Conservation (phyloP, 2,888 invertebrate species). For the Himalopsyche kuldschensis region DNA sequence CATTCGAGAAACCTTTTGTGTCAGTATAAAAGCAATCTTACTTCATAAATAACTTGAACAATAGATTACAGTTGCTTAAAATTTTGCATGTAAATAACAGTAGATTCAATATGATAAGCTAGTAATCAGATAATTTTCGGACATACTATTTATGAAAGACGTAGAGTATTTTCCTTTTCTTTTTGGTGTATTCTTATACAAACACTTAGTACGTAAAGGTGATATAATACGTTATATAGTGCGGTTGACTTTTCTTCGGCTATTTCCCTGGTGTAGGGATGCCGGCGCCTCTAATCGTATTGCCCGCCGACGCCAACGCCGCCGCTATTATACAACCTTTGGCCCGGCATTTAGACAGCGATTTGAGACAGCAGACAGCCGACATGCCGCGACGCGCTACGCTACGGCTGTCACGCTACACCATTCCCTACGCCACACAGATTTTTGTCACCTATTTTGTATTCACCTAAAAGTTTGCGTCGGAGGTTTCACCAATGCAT, state of each 20-base stretch:
- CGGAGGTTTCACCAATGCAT: not conserved
- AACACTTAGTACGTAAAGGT: no score
- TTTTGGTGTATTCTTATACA: no score
- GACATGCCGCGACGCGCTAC: not conserved
- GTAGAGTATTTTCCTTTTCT: no score
- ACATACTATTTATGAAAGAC: no score
- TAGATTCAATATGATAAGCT: no score
- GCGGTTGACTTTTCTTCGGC: not conserved
- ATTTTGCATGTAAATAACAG: no score
- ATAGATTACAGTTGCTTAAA: no score
- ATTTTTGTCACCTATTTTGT: not conserved
- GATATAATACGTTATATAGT: not conserved
- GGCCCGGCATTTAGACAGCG: not conserved
- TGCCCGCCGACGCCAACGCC: not conserved
- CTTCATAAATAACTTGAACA: no score
- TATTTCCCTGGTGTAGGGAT: not conserved
- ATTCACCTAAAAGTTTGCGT: not conserved
- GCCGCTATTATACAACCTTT: not conserved
- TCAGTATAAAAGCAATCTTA: no score
- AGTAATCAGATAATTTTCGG: no score
- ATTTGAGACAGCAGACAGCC: no score
- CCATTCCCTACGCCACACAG: not conserved
- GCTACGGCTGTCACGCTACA: not conserved
- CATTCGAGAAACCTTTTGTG: no score
- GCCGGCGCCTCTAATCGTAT: slow-evolving; percentile 2